Percentiles rank a stretch among this genome's conserved stretches.
phyloP scores from a whole-genome alignment of 2,797 vertebrate genomes.

The Micrastur ruficollis region DNA sequence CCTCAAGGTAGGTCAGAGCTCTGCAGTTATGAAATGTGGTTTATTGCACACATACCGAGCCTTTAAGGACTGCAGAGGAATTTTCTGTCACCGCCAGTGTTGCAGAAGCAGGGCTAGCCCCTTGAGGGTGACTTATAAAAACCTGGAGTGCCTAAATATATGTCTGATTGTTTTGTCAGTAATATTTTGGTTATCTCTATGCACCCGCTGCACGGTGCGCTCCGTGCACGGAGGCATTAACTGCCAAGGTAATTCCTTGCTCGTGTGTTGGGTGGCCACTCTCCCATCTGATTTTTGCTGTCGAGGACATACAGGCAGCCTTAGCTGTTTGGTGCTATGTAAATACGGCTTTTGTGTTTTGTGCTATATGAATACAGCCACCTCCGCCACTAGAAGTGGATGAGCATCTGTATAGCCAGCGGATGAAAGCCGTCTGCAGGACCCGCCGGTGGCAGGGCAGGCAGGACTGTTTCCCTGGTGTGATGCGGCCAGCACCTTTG shows the following conservation, averaged over 20 bases:
- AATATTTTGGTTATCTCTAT: neutral
- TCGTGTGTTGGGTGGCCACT: neutral
- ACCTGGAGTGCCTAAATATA: accelerated
- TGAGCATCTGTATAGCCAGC: neutral
- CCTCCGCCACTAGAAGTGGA: accelerated
- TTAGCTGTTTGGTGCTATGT: neutral
- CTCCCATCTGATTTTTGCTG: neutral
- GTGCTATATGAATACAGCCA: neutral
- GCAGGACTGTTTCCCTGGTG: neutral
- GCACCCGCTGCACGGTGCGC: neutral
- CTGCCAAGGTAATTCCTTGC: neutral
- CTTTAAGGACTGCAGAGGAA: neutral
- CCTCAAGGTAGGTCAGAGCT: neutral
- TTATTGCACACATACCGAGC: accelerated
- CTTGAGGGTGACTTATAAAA: neutral
- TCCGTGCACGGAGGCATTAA: neutral
- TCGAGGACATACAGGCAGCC: neutral
- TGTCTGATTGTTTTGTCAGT: neutral
- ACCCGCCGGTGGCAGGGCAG: accelerated
- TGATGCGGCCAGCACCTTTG: neutral
- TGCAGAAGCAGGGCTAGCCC: neutral
- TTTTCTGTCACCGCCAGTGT: neutral
- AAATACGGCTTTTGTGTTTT: neutral
- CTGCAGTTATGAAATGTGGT: neutral
- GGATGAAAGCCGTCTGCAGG: no score